Conservation (phyloP, 2,797 vertebrate genomes). For the Tapera naevia region DNA sequence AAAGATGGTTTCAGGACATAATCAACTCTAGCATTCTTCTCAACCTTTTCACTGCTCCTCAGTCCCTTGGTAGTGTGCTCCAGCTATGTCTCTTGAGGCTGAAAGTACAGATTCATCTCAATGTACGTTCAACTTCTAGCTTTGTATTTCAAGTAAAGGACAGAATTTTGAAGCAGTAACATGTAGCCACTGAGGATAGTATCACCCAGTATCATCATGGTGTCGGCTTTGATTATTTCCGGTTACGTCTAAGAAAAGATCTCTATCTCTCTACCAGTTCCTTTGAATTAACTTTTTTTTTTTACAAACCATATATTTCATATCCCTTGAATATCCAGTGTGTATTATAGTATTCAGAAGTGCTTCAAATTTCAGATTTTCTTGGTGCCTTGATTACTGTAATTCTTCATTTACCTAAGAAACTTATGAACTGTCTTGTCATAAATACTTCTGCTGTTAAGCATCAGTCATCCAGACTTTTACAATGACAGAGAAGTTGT, state of each 20-base stretch:
- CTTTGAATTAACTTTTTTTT: neutral
- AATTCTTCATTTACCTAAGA: neutral
- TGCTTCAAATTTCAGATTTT: neutral
- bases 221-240: neutral
- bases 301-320: neutral
- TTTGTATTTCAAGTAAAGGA: neutral
- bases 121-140: neutral
- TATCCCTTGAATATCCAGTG: neutral
- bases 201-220: neutral
- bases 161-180: neutral
- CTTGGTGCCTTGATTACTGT: neutral
- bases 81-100: neutral
- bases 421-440: neutral
- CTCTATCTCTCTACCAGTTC: neutral
- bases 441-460: neutral
- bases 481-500: neutral
- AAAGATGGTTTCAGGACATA: neutral
- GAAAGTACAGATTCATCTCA: neutral
- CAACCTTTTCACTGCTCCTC: neutral
- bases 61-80: neutral
- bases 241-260: neutral
- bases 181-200: neutral
- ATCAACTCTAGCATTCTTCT: neutral
- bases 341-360: neutral
- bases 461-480: neutral